phyloP scores from a whole-genome alignment of 2,888 invertebrate species.

The Phortica okadai region DNA sequence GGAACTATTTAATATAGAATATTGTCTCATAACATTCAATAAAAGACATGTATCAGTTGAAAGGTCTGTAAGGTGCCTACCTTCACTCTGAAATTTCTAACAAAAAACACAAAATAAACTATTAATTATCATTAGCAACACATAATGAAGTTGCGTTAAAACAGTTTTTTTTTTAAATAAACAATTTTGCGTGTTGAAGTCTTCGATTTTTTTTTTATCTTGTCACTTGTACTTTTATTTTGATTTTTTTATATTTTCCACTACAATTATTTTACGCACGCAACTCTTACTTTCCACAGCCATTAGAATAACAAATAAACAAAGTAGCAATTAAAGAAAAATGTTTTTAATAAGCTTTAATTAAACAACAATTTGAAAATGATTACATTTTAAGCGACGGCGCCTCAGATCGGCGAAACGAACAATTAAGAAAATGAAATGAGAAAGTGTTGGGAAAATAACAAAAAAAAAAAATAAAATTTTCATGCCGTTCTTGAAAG shows the following conservation, averaged over 20 bases:
- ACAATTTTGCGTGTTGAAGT: neutral
- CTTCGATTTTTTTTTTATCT: neutral
- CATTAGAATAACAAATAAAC: constrained; percentile 36
- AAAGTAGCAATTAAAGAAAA: constrained; percentile 41
- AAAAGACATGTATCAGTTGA: no score
- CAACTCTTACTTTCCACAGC: constrained; percentile 62
- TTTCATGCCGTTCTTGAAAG: no score
- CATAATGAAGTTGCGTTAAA: no score
- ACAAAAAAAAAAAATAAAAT: neutral
- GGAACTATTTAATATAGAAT: no score
- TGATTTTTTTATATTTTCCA: neutral
- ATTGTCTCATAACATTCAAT: no score
- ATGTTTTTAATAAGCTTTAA: constrained; percentile 28
- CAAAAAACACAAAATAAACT: no score
- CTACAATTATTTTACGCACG: constrained; percentile 46
- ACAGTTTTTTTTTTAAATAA: no score
- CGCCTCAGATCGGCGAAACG: neutral
- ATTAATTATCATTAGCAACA: no score
- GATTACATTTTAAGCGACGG: neutral
- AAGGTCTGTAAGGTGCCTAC: no score
- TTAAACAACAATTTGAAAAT: constrained; percentile 8
- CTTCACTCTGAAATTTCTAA: no score
- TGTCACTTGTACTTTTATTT: neutral
- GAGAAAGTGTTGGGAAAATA: constrained; percentile 6
- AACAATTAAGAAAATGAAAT: neutral